Evolutionary conservation across 2,888 invertebrate species (phyloP), one percentile per base, ranked within the genome.

Genomic region (Drosophila multiciliata): DNA sequence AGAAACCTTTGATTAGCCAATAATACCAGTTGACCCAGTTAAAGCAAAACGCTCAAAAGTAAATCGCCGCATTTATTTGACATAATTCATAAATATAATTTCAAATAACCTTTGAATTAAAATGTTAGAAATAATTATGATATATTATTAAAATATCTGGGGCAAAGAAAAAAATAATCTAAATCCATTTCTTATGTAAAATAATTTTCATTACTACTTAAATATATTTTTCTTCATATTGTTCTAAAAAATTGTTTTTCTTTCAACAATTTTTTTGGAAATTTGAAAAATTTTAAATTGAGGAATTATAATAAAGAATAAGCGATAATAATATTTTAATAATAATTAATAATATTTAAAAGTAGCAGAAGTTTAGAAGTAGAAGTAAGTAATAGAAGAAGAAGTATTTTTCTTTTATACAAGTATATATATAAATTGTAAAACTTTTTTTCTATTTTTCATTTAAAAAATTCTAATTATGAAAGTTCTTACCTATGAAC

Each of bases 1-100:
- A 53, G 17, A 50, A 71, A 59, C 63, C 60, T 63, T 62, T 57
- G 72, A 75, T 76, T 66, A n/a, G 76, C 29, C 77, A 63, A 52
- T 49, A 76, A 64, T 35, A 45, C 36, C 11, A 38, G 54, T 36
- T 72, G 64, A 64, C 61, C 66, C 23, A 66, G 45, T 63, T 78
- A 36, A 32, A 23, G 5, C 2, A 12, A 29, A 45, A 29, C 35
- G 52, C 12, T 29, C 32, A 12, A 29, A 20, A 7, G 12, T 45
- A 12, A 45, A 12, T 3, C 12, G 7, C 15, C 8, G 4, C 15
- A 15, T 23, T 23, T 8, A 15, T 8, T 45, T 45, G 20, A 45
- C 20, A 45, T 23, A 3, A 15, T 23, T 45, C 17, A 8, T 17
- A 38, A 17, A 38, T 40, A 11, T n/a, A n/a, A n/a, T n/a, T 40